Evolutionary conservation across 2,888 invertebrate genomes (phyloP), one percentile per base, ranked within the genome.

Genomic region (Chesias legatella): DNA sequence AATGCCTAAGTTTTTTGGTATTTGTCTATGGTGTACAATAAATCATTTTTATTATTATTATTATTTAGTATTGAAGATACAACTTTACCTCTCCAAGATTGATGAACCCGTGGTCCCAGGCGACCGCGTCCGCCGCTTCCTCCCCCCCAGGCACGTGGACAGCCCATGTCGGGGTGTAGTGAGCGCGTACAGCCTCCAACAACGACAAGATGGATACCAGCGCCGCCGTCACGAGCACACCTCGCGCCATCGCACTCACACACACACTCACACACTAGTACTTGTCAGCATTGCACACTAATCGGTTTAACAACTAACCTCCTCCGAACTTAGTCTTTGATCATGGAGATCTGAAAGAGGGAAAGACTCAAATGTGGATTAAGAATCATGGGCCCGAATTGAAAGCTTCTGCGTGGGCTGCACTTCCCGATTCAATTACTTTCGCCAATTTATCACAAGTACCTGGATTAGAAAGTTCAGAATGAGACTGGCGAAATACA

Each of bases 131-230:
- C 26, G 95, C 96, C 39, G 91, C 89, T 25, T 89, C 82, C 55
- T 90, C 90, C 38, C 92, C 92, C 47, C 91, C 93, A 10, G 92
- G 92, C 66, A 96, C 92, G 70, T 95, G 93, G 43, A 95, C 94
- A 48, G 95, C 96, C 95, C 95, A 96, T 79, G 95, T 94, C 76
- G 94, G 93, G 51, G 94, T 93, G 76, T 91, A 96, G 70, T 93
- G 92, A 35, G 79, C 76, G 27, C 59, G 57, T 41, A 72, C 71
- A 42, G 63, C 60, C 50, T 73, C 73, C 60, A 74, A 47, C 55
- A 70, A 48, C 40, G 61, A 63, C 60, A 76, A 44, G 59, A 73
- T 56, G 56, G 63, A 65, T 64, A 81, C 67, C 70, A 80, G 61
- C 56, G 75, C 62, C 67, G 72, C 76, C 64, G 74, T 61, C 58